These are phyloP conservation scores for Orthonyx spaldingii DNA, from an alignment of 2,113 vertebrate species.

Conservation along the genomic window DNA sequence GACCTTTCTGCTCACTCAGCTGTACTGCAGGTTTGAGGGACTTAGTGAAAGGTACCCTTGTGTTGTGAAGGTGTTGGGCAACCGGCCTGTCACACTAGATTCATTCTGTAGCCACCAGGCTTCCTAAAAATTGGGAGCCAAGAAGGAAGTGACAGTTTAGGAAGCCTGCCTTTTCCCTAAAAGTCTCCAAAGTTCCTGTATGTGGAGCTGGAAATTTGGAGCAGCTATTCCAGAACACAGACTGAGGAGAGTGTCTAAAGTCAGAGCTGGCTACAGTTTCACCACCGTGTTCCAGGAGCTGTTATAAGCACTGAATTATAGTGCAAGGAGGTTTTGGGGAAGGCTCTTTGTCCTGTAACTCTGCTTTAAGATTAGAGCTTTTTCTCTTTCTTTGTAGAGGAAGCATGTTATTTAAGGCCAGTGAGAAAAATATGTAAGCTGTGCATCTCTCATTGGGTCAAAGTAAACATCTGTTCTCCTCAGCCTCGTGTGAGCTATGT, in stretches of 20 bases:
- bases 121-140: not conserved
- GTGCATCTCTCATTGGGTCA: not conserved
- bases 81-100: fast-evolving
- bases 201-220: not conserved
- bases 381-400: not conserved
- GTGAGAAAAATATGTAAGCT: not conserved
- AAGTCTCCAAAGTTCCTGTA: not conserved
- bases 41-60: not conserved
- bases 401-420: not conserved
- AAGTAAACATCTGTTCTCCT: not conserved
- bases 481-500: not conserved
- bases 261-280: not conserved
- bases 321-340: not conserved
- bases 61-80: not conserved
- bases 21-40: not conserved
- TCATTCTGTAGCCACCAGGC: not conserved
- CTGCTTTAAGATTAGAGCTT: not conserved
- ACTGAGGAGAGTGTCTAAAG: not conserved
- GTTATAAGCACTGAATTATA: not conserved
- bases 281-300: not conserved
- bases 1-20: not conserved
- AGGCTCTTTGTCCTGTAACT: not conserved
- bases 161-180: not conserved
- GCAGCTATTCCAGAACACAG: not conserved
- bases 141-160: not conserved